These are phyloP conservation scores for Napeogenes sylphis DNA, from an alignment of 2,888 invertebrate genomes.

Conservation along the genomic window DNA sequence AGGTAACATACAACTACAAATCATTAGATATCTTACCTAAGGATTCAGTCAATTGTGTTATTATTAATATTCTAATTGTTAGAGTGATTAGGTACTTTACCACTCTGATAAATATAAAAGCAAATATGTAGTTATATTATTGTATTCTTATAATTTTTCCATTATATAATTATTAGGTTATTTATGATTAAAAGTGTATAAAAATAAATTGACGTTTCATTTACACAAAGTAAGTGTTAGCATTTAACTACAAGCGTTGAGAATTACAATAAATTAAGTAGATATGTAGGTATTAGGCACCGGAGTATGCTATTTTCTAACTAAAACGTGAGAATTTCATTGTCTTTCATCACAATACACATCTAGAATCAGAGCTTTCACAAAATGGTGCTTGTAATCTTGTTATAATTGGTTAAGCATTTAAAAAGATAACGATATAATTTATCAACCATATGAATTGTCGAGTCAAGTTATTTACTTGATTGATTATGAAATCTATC, in stretches of 20 bases:
- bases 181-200: background rate
- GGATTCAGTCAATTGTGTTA: conserved; percentile 4
- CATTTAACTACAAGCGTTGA: background rate
- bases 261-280: conserved; percentile 10
- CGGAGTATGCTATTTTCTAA: conserved; percentile 29
- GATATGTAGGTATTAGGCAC: conserved; percentile 15
- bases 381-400: conserved; percentile 19
- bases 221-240: background rate
- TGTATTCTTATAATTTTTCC: conserved; percentile 10
- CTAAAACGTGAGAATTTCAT: conserved; percentile 39
- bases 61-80: background rate
- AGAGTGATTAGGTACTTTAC: background rate
- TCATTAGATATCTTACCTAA: conserved; percentile 6
- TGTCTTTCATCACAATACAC: conserved; percentile 27
- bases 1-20: conserved; percentile 17
- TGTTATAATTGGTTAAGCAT: conserved; percentile 15
- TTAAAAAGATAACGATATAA: conserved; percentile 10
- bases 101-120: background rate
- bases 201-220: background rate
- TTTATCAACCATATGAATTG: no score
- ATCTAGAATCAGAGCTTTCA: conserved; percentile 22
- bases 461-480: background rate
- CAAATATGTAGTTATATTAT: conserved; percentile 10
- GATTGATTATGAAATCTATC: conserved; percentile 1
- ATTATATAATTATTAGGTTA: conserved; percentile 3